Evolutionary conservation across 2,888 invertebrate genomes (phyloP), one percentile per base, ranked within the genome.

Genomic region (Eilema caniola): DNA sequence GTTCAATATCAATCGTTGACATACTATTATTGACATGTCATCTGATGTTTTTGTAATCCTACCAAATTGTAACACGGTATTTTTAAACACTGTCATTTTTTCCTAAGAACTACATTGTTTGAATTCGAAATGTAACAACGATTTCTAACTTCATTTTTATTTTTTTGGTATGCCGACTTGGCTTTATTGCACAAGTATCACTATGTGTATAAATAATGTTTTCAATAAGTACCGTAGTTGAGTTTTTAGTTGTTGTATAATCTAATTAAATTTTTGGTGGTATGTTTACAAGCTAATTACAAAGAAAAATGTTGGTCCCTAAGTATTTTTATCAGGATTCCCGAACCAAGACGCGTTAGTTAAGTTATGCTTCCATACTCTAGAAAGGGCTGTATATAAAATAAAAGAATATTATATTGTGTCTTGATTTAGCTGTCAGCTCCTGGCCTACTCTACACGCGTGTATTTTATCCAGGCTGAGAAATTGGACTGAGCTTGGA

Each of bases 401-500:
- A 37, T 33, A 33, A 37, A 47, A 28, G 28, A 28, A 28, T 28
- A 28, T 4, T 28, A 20, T 20, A 20, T 47, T 20, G 20, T 47
- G 53, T 53, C 20, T 53, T 10, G 1, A 59, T 20, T 25, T 62
- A 53, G 61, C 33, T 66, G 70, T 68, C 31, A 62, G 28, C 79
- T 80, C 82, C 74, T 57, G 65, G 70, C 20, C 62, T 74, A 72
- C 20, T 20, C 23, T 41, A 61, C 65, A 56, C 64, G 71, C 72
- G 69, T 77, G 80, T 80, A 69, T 72, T 75, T 77, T 71, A 67
- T 65, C 63, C 75, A 63, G 59, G 31, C 72, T 67, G 71, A 77
- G 80, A 77, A 79, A 81, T 75, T 73, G 82, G 64, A 71, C 66
- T 61, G 66, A 67, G 68, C 77, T 70, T 65, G 66, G 64, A 63